phyloP scores from a whole-genome alignment of 2,113 vertebrate species.

The Chiloscyllium plagiosum region DNA sequence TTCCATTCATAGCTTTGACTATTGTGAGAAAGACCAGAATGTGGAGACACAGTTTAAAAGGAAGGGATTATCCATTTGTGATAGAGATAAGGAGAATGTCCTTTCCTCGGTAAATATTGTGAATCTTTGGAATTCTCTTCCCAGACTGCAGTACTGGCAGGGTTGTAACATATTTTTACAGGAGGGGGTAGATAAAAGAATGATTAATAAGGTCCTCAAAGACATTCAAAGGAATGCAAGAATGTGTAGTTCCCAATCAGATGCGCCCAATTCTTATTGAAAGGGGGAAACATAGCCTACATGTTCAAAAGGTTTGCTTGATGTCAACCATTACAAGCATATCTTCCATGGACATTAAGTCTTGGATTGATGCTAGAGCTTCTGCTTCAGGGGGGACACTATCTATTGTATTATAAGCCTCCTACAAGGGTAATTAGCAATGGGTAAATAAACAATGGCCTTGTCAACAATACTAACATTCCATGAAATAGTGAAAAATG shows the following conservation, averaged over 20 bases:
- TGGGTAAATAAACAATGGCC: too few species aligned
- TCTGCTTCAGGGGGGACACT: too few species aligned
- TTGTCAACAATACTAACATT: too few species aligned
- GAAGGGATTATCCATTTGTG: neutral
- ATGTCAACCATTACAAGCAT: too few species aligned
- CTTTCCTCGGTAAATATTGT: neutral
- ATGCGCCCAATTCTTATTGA: neutral
- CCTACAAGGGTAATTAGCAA: too few species aligned
- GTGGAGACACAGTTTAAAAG: neutral
- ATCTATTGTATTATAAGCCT: too few species aligned
- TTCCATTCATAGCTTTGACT: too few species aligned
- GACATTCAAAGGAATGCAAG: neutral
- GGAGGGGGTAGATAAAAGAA: neutral
- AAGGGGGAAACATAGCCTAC: neutral
- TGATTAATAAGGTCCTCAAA: neutral
- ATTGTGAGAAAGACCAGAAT: neutral
- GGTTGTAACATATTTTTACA: neutral
- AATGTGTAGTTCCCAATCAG: neutral
- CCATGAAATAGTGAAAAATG: too few species aligned
- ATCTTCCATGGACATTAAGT: too few species aligned
- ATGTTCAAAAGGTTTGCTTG: too few species aligned
- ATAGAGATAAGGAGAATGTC: neutral
- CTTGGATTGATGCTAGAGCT: too few species aligned
- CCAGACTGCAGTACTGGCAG: neutral
- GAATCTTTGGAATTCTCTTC: neutral